phyloP scores from a whole-genome alignment of 2,888 invertebrate species.

The Aspidiotus rigidus region DNA sequence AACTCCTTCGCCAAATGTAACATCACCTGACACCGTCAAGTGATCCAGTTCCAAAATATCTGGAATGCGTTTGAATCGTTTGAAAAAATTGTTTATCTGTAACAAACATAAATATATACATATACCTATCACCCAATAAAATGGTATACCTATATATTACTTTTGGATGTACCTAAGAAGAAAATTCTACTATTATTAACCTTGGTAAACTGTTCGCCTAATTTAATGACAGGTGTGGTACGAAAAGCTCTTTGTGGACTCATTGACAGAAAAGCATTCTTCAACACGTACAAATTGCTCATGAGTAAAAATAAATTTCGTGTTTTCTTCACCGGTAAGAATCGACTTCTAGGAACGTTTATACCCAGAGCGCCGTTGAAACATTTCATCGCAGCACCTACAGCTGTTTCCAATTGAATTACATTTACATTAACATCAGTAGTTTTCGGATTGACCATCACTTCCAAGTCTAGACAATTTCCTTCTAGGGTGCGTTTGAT shows the following conservation, averaged over 20 bases:
- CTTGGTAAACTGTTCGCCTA: slow-evolving; percentile 94
- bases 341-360: slow-evolving; percentile 91
- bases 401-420: slow-evolving; percentile 96
- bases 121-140: not conserved
- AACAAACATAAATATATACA: not conserved
- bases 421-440: slow-evolving; percentile 86
- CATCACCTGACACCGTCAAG: slow-evolving; percentile 97
- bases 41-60: slow-evolving; percentile 96
- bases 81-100: slow-evolving; percentile 82
- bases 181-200: slow-evolving; percentile 42
- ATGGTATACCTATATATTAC: not conserved
- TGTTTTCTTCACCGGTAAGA: slow-evolving; percentile 98
- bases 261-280: slow-evolving; percentile 86
- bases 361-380: slow-evolving; percentile 89
- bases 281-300: slow-evolving; percentile 92
- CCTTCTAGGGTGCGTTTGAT: slow-evolving; percentile 76
- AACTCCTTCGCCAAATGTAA: slow-evolving; percentile 93
- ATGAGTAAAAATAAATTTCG: slow-evolving; percentile 93
- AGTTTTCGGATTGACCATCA: slow-evolving; percentile 95
- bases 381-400: slow-evolving; percentile 97
- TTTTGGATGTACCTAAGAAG: not conserved
- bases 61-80: slow-evolving; percentile 89
- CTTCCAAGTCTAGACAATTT: slow-evolving; percentile 83
- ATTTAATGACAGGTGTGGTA: slow-evolving; percentile 90
- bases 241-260: slow-evolving; percentile 93